Percentiles rank a stretch among this genome's conserved stretches.
Evolutionary conservation across 2,113 vertebrate genomes (phyloP).

Genomic region (Catharus bicknelli): DNA sequence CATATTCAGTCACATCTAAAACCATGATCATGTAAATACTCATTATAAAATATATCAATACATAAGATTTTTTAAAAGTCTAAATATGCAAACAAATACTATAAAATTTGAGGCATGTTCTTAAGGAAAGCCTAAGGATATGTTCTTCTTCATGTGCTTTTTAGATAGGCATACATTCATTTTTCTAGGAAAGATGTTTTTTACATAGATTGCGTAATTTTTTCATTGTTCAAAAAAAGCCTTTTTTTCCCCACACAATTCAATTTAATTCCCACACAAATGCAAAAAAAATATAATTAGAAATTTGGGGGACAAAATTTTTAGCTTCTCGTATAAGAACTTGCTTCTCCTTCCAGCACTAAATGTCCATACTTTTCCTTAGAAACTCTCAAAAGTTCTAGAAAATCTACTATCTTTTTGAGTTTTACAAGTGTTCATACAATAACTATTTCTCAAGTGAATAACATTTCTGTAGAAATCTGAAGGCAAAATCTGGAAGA

Average conservation of each 20-base stretch:
- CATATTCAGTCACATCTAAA: neutral
- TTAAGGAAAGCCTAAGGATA: neutral
- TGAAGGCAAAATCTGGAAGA: neutral
- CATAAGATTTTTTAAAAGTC: neutral
- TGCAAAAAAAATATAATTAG: neutral
- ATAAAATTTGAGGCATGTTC: neutral
- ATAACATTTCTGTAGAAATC: neutral
- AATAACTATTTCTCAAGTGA: neutral
- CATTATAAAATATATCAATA: neutral
- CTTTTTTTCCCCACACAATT: neutral
- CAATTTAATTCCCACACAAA: neutral
- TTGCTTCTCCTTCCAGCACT: neutral
- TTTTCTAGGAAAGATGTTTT: neutral
- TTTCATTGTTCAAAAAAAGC: neutral
- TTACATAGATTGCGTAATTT: neutral
- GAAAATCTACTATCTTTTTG: neutral
- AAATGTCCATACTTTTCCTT: neutral
- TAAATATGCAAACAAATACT: neutral
- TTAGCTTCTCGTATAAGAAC: neutral
- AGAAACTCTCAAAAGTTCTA: neutral
- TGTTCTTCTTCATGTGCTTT: neutral
- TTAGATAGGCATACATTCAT: neutral
- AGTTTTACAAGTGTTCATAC: neutral
- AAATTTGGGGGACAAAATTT: neutral
- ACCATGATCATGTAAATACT: neutral